Conservation (phyloP, 1,140 invertebrate genomes). For the Leptoteleia sp. region DNA sequence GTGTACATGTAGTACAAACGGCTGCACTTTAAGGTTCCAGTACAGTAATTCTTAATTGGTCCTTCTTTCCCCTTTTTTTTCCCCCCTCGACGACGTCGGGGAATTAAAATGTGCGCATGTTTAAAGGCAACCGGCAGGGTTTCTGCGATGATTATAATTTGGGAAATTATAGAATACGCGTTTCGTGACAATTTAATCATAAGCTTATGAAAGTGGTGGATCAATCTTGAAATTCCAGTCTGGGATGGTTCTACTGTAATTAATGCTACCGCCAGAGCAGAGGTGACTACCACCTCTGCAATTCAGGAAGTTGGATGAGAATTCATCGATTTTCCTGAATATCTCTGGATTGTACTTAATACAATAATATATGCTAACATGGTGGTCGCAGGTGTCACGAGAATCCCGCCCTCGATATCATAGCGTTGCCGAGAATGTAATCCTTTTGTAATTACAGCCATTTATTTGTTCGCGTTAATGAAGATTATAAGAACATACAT, state of each 20-base stretch:
- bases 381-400: conserved; percentile 44
- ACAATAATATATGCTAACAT: conserved; percentile 49
- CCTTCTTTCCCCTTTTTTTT: background rate
- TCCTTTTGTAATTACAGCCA: conserved; percentile 27
- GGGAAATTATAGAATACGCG: conserved; percentile 21
- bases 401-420: conserved; percentile 24
- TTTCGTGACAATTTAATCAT: conserved; percentile 53
- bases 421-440: conserved; percentile 22
- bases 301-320: conserved; percentile 52
- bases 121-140: background rate
- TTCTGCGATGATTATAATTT: conserved; percentile 19
- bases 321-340: conserved; percentile 52
- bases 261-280: conserved; percentile 37
- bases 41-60: no score
- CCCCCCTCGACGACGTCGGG: no score
- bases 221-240: conserved; percentile 51
- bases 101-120: conserved; percentile 4
- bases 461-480: conserved; percentile 19
- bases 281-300: conserved; percentile 34
- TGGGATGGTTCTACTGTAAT: conserved; percentile 40
- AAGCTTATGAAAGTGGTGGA: conserved; percentile 38
- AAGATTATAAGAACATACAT: conserved; percentile 19
- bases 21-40: no score
- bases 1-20: no score
- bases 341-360: conserved; percentile 40